Evolutionary conservation across 2,797 vertebrate species (phyloP), one percentile per base, ranked within the genome.

Genomic region (Lutjanus campechanus): DNA sequence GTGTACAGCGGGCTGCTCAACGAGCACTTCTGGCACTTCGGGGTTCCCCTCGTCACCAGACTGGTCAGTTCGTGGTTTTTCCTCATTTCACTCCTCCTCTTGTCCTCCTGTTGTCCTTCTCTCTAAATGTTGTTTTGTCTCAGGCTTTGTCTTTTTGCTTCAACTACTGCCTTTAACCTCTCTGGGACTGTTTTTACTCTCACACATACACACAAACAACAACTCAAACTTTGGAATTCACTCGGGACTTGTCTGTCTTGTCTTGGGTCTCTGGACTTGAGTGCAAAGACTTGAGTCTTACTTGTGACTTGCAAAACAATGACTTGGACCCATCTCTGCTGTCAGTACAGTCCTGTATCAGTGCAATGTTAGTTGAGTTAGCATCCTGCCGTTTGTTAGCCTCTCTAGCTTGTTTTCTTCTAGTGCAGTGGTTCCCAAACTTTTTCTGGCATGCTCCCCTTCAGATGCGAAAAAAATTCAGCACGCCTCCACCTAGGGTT

Each of bases 21-120:
- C 91, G 91, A 95, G 74, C 92, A 94, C 89, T 90, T 95, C 88
- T 95, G 95, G 93, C 94, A 95, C 83, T 92, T 95, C 8, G 94
- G 93, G 90, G 90, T 94, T 79, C 94, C 94, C 88, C 88, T 95
- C 47, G 85, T 95, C 92, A 93, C 92, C 76, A 94, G 94, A 94
- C 94, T 95, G 95, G 94, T 95, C 1, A 83, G 88, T 88, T 25
- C 19, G 11, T 56, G 7, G 7, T 22, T 59, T 73, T 73, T 58
- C 9, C 7, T 50, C 0, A 0, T 44, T n/a, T 54, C 3, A 36
- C 11, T 67, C 41, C 15, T 63, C 7, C 4, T 15, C 11, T 65
- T 16, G 65, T 73, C 36, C n/a, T 59, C 8, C 29, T 36, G 29
- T 36, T 36, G 4, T 36, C 5, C 29, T 5, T 36, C 29, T 36